phyloP scores from a whole-genome alignment of 2,113 vertebrate genomes.

The Rhinoderma darwinii region DNA sequence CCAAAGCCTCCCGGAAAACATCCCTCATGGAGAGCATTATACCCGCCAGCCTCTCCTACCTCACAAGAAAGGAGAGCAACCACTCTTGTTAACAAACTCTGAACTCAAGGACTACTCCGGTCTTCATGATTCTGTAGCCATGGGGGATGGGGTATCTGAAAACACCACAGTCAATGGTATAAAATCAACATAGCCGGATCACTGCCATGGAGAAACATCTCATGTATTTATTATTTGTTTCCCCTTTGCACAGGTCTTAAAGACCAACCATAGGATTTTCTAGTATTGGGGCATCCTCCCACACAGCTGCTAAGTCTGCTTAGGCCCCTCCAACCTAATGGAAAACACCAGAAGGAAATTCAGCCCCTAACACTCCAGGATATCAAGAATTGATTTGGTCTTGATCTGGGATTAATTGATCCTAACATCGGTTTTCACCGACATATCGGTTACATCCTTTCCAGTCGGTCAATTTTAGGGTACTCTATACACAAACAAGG shows the following conservation, averaged over 20 bases:
- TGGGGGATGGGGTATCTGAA: conserved; percentile 76
- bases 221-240: conserved; percentile 46
- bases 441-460: not conserved
- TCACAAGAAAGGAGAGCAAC: conserved; percentile 88
- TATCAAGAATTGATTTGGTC: not conserved
- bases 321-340: conserved; percentile 50
- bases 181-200: conserved; percentile 73
- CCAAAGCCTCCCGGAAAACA: conserved; percentile 90
- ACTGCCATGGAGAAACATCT: conserved; percentile 51
- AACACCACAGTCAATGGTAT: conserved; percentile 86
- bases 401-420: not conserved
- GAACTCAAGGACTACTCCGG: conserved; percentile 95
- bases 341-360: conserved; percentile 34
- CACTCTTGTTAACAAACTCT: conserved; percentile 87
- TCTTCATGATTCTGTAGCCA: conserved; percentile 81
- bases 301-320: conserved; percentile 63
- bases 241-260: conserved; percentile 67
- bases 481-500: not conserved
- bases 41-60: conserved; percentile 87
- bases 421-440: not conserved
- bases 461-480: not conserved
- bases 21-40: conserved; percentile 90
- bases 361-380: conserved; percentile 46
- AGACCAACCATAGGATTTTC: conserved; percentile 62
- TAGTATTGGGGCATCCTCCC: conserved; percentile 60